Conservation (phyloP, 2,113 vertebrate species). For the Tragelaphus buxtoni region DNA sequence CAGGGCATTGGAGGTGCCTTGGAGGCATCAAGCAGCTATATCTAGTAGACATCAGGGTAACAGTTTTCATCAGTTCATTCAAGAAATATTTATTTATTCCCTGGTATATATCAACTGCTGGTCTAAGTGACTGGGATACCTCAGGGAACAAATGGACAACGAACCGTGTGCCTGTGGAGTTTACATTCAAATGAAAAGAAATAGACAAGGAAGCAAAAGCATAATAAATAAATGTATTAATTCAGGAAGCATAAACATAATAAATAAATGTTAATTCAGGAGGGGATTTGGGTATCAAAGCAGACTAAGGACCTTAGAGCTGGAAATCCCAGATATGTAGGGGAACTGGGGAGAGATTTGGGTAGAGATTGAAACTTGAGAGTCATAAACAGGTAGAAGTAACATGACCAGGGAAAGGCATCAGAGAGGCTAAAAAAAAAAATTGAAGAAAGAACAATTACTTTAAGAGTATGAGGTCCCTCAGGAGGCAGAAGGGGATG, state of each 20-base stretch:
- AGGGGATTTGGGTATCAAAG: neutral
- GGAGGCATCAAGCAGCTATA: neutral
- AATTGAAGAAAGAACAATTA: neutral
- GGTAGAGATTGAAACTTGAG: neutral
- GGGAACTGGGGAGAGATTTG: neutral
- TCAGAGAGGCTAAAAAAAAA: neutral
- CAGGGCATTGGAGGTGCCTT: neutral
- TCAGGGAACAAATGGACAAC: neutral
- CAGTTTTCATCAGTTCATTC: neutral
- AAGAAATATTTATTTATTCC: neutral
- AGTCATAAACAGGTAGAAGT: neutral
- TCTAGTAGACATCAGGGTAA: neutral
- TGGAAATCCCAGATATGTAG: neutral
- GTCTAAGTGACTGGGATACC: neutral
- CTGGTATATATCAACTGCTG: neutral
- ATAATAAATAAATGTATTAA: neutral
- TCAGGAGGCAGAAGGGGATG: neutral
- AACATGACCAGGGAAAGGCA: neutral
- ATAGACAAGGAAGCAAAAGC: neutral
- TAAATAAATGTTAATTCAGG: neutral
- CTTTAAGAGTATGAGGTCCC: neutral
- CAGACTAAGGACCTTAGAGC: neutral
- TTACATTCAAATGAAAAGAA: neutral
- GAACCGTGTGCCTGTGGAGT: rapidly evolving
- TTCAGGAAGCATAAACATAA: neutral